Base-by-base conservation (phyloP, 2,888 invertebrate genomes). In the Heliconius aoede region DNA sequence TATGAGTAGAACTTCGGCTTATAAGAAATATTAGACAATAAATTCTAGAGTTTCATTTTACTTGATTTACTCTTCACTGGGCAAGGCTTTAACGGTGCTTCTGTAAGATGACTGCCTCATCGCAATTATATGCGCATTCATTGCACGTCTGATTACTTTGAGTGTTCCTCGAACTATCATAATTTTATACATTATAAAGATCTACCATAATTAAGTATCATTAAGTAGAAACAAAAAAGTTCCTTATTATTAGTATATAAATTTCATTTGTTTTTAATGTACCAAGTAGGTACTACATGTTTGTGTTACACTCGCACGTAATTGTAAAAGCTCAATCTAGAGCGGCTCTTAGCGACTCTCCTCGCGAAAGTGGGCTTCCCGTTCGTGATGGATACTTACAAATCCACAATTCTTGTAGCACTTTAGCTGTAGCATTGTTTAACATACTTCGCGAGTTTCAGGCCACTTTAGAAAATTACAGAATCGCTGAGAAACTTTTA, bases 361-460 rank as follows among this genome's bases (percentile, higher is more conserved):
- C 40, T 60, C 40, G 74, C 60, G 74, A 74, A 74, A 74, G 74
- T 68, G 28, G 28, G 65, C 60, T 68, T 68, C 61, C 68, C 68
- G 74, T 30, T 74, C 68, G 30, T 68, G 67, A 74, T 74, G 68
- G 68, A 74, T 74, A 68, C 61, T 74, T 74, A 60, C 46, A 74
- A 74, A 67, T 74, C 68, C 58, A 68, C 68, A 68, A 68, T 74
- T 74, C 74, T 74, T 74, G 68, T 74, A 68, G 60, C 68, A 58
- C 60, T 74, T 74, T 74, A 40, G 60, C 60, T 60, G 40, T 65
- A 74, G 60, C 58, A 61, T 68, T 68, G 68, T 74, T 67, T 60
- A 60, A 60, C 60, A 36, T 60, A 72, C 72, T 60, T 60, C 9
- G 36, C 60, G 36, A 72, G 72, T 72, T 72, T 72, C 60, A 72